A percentile compares a stretch with the other conserved stretches of the same genome.
phyloP scores from a whole-genome alignment of 2,113 vertebrate genomes.

The Dryoscopus gambensis region DNA sequence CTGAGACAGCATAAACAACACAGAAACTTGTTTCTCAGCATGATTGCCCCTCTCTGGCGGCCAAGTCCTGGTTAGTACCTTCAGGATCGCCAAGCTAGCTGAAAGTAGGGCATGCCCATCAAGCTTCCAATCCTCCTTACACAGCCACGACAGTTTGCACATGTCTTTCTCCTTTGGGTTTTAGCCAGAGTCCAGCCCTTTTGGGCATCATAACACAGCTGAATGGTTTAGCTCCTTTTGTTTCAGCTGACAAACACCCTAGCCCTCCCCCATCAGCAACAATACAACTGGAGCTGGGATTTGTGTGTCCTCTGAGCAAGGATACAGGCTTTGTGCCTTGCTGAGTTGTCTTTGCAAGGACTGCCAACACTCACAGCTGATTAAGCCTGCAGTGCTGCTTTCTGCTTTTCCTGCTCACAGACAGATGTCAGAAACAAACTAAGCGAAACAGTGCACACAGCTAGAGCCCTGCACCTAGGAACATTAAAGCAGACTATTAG shows the following conservation, averaged over 20 bases:
- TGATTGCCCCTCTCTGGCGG: not conserved
- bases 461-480: not conserved
- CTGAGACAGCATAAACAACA: not conserved
- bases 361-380: constrained; percentile 44
- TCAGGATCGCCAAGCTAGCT: not conserved
- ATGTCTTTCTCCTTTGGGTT: constrained; percentile 24
- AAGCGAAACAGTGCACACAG: not conserved
- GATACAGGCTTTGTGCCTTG: constrained; percentile 36
- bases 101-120: constrained; percentile 42
- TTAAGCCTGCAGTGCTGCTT: constrained; percentile 38
- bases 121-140: constrained; percentile 5
- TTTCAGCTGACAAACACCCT: constrained; percentile 23
- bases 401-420: constrained; percentile 11
- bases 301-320: constrained; percentile 39
- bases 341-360: constrained; percentile 47
- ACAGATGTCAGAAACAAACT: constrained; percentile 22
- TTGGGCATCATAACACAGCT: constrained; percentile 36
- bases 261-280: not conserved
- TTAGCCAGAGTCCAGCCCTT: constrained; percentile 32
- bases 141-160: not conserved
- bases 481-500: not conserved
- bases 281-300: constrained; percentile 7
- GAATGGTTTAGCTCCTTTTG: constrained; percentile 37
- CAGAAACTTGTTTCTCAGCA: not conserved
- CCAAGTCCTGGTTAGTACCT: not conserved